phyloP scores from a whole-genome alignment of 2,113 vertebrate species.

The Protomyctophum bolini region DNA sequence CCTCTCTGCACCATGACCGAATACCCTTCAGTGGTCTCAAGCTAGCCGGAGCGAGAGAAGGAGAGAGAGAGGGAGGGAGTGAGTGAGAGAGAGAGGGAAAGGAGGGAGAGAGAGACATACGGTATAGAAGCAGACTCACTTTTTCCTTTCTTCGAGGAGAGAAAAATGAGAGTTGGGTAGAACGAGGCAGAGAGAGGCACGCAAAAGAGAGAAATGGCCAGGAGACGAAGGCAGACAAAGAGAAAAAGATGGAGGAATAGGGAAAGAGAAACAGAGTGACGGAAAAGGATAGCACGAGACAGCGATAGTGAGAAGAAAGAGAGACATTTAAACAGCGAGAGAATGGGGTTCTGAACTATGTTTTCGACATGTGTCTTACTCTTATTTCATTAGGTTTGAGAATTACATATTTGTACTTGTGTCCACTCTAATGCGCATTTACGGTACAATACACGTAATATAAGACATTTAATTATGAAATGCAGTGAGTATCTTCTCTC shows the following conservation, averaged over 20 bases:
- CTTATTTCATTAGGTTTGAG: too few species aligned
- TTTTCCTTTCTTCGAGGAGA: conserved; percentile 4
- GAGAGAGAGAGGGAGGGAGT: conserved; percentile 7
- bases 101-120: neutral
- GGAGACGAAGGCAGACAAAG: conserved; percentile 16
- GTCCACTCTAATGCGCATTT: too few species aligned
- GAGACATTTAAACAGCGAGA: too few species aligned
- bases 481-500: neutral
- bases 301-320: conserved; percentile 33
- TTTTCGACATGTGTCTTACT: too few species aligned
- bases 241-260: too few species aligned
- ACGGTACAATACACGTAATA: neutral
- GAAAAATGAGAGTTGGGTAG: neutral
- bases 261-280: neutral
- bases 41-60: conserved; percentile 37
- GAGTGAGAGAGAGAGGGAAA: neutral
- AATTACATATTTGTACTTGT: too few species aligned
- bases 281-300: neutral
- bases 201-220: neutral
- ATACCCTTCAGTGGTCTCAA: conserved; percentile 58
- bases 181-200: too few species aligned
- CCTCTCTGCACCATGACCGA: conserved; percentile 56
- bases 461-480: conserved; percentile 1
- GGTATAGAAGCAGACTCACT: too few species aligned
- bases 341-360: too few species aligned